Conservation (phyloP, 1,140 invertebrate species). For the Orius insidiosus region DNA sequence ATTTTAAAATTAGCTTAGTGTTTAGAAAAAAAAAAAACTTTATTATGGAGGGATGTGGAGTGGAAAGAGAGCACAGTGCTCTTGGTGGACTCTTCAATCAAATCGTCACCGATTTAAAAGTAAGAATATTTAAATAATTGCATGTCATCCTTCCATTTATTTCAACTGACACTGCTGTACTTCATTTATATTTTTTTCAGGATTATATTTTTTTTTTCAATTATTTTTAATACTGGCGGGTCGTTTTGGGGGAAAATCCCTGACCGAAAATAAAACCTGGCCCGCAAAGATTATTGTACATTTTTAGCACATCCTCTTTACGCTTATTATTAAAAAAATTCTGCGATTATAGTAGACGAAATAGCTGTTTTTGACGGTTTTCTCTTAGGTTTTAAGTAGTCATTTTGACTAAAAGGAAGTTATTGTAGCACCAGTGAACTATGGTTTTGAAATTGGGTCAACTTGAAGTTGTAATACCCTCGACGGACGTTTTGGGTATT, state of each 20-base stretch:
- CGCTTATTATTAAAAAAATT: not conserved
- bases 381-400: too few species aligned
- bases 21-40: not conserved
- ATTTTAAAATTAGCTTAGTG: not conserved
- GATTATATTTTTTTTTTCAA: slow-evolving; percentile 1
- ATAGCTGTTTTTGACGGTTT: too few species aligned
- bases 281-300: too few species aligned
- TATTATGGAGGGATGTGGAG: slow-evolving; percentile 41
- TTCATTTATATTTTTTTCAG: not conserved
- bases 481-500: too few species aligned
- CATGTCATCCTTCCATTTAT: not conserved
- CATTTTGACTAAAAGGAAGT: too few species aligned
- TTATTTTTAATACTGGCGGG: not conserved
- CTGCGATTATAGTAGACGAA: too few species aligned
- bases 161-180: not conserved
- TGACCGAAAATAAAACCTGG: too few species aligned
- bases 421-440: too few species aligned
- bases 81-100: slow-evolving; percentile 67
- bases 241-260: too few species aligned
- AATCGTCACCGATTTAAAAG: slow-evolving; percentile 74
- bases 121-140: slow-evolving; percentile 25
- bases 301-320: not conserved
- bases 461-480: too few species aligned
- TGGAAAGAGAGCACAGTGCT: slow-evolving; percentile 62
- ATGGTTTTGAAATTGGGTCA: too few species aligned